A percentile compares a stretch with the other conserved stretches of the same genome.
phyloP scores from a whole-genome alignment of 2,797 vertebrate species.

The Rhinogobio ventralis region DNA sequence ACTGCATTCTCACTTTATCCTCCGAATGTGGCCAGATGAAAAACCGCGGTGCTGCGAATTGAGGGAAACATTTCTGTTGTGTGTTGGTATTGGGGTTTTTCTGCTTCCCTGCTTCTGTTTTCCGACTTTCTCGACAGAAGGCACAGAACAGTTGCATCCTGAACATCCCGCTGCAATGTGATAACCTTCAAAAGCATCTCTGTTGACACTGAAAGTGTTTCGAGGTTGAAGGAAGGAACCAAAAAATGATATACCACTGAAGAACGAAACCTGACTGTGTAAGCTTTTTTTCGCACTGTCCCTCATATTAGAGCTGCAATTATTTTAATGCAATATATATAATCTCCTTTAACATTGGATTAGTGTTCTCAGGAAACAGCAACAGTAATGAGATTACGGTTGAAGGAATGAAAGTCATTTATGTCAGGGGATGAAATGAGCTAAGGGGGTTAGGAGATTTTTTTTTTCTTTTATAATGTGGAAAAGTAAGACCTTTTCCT shows the following conservation, averaged over 20 bases:
- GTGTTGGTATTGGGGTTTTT: slow-evolving; percentile 7
- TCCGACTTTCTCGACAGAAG: background rate
- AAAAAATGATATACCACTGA: background rate
- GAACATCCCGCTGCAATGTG: background rate
- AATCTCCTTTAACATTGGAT: slow-evolving; percentile 49
- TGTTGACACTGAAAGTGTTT: slow-evolving; percentile 17
- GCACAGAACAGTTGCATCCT: background rate
- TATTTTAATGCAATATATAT: slow-evolving; percentile 37
- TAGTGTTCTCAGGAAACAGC: slow-evolving; percentile 45
- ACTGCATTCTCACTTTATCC: slow-evolving; percentile 43
- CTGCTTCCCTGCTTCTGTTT: slow-evolving; percentile 29
- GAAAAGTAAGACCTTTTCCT: background rate
- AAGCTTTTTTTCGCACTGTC: slow-evolving; percentile 13
- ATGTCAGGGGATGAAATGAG: slow-evolving; percentile 9
- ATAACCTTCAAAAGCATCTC: slow-evolving; percentile 36
- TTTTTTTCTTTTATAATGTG: background rate
- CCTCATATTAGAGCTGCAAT: slow-evolving; percentile 15
- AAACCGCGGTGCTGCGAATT: slow-evolving; percentile 28
- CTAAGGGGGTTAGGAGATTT: background rate
- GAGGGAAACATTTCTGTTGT: slow-evolving; percentile 49
- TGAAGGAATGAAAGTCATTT: slow-evolving; percentile 51
- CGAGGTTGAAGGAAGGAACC: background rate
- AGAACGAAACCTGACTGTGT: background rate
- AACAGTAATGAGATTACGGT: slow-evolving; percentile 44
- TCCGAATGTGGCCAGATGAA: slow-evolving; percentile 50